Evolutionary conservation across 2,113 vertebrate genomes (phyloP).

Genomic region (Oncorhynchus mykiss): DNA sequence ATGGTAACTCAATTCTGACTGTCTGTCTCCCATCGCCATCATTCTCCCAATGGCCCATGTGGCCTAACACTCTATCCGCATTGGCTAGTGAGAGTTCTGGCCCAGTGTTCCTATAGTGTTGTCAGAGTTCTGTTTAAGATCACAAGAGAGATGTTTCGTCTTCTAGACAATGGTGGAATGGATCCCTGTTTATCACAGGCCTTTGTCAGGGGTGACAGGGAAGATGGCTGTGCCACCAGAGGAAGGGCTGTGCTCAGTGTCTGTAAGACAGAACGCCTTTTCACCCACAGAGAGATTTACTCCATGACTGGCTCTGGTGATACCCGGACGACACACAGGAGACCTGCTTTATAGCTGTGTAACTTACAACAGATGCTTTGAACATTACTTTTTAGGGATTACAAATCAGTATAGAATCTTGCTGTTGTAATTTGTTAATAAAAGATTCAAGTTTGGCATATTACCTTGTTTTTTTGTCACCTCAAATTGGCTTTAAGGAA

Average conservation of each 20-base stretch:
- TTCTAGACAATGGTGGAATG: not conserved
- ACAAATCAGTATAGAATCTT: too few relatives aligned
- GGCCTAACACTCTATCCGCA: not conserved
- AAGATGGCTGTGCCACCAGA: constrained; percentile 16
- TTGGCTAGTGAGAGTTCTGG: not conserved
- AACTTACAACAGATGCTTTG: not conserved
- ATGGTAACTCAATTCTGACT: constrained; percentile 16
- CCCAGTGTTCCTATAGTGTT: not conserved
- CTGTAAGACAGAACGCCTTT: constrained; percentile 4
- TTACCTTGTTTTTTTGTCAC: too few relatives aligned
- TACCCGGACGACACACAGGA: not conserved
- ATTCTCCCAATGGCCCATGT: not conserved
- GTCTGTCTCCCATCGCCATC: constrained; percentile 9
- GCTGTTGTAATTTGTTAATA: too few relatives aligned
- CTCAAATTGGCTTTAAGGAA: too few relatives aligned
- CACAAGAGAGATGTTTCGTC: not conserved
- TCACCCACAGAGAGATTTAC: constrained; percentile 25
- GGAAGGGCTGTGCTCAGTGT: constrained; percentile 12
- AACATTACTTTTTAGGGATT: not conserved
- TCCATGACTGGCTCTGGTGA: constrained; percentile 10
- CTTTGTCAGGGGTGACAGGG: constrained; percentile 9
- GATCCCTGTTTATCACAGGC: not conserved
- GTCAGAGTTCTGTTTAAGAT: not conserved
- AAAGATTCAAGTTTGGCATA: too few relatives aligned
- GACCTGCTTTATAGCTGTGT: not conserved